phyloP scores from a whole-genome alignment of 2,113 vertebrate genomes.

The Eurypyga helias region DNA sequence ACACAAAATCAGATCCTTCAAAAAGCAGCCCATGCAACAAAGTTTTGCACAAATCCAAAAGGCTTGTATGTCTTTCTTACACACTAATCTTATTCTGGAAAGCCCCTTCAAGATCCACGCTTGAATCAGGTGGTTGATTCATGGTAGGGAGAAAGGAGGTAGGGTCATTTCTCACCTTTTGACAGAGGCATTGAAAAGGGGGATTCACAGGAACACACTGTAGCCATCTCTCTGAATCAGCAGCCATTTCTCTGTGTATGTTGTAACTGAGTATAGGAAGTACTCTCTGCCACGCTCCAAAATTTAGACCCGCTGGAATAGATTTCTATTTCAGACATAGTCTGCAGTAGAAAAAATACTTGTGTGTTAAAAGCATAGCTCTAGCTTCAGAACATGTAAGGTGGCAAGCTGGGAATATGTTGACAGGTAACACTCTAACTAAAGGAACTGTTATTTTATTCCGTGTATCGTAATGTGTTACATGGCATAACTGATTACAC shows the following conservation, averaged over 20 bases:
- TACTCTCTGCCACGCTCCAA: background rate
- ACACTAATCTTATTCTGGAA: background rate
- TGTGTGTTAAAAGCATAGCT: background rate
- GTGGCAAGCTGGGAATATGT: background rate
- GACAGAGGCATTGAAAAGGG: background rate
- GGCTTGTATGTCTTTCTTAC: background rate
- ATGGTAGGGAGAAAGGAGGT: background rate
- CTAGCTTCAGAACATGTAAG: background rate
- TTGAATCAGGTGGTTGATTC: background rate
- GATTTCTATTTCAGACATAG: background rate
- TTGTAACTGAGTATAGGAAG: background rate
- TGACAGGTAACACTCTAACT: background rate
- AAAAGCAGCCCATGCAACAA: background rate
- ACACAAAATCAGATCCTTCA: background rate
- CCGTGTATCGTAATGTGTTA: background rate
- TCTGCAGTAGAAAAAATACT: background rate
- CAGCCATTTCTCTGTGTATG: background rate
- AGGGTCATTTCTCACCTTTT: background rate
- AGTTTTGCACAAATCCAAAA: background rate
- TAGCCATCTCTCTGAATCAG: background rate
- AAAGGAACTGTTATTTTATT: background rate
- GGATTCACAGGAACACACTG: background rate
- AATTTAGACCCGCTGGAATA: background rate
- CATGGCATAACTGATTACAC: background rate
- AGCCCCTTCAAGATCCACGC: background rate